Percentiles rank a stretch among this genome's conserved stretches.
Evolutionary conservation across 1,140 invertebrate genomes (phyloP).

Genomic region (Palaemon carinicauda): DNA sequence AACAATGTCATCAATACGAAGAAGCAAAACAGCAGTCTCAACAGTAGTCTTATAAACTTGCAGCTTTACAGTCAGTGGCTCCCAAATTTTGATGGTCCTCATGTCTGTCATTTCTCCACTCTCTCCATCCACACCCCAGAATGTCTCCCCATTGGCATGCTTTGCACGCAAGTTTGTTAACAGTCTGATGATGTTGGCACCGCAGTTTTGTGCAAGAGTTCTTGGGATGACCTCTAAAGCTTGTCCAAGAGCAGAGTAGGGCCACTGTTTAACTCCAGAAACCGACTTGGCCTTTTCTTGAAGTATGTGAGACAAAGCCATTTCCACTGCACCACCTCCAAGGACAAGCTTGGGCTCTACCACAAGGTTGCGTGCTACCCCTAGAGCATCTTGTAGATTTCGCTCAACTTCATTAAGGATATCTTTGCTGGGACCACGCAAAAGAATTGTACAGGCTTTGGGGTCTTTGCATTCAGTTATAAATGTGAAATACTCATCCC

Average conservation of each 20-base stretch:
- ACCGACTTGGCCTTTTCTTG: slow-evolving; percentile 77
- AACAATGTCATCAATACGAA: slow-evolving; percentile 99
- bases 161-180: slow-evolving; percentile 90
- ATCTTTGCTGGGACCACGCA: slow-evolving; percentile 97
- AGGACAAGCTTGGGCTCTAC: slow-evolving; percentile 80
- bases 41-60: slow-evolving; percentile 97
- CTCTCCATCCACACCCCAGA: slow-evolving; percentile 95
- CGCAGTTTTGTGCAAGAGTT: slow-evolving; percentile 98
- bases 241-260: slow-evolving; percentile 91
- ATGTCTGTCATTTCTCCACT: slow-evolving; percentile 93
- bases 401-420: slow-evolving; percentile 97
- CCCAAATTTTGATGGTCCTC: slow-evolving; percentile 90
- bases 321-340: slow-evolving; percentile 67
- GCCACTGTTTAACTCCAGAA: slow-evolving; percentile 80
- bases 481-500: slow-evolving; percentile 95
- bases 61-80: slow-evolving; percentile 94
- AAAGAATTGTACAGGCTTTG: slow-evolving; percentile 95
- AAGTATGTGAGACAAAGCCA: slow-evolving; percentile 66
- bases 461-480: slow-evolving; percentile 95
- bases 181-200: slow-evolving; percentile 93
- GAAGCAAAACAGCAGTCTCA: slow-evolving; percentile 93
- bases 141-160: slow-evolving; percentile 73
- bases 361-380: slow-evolving; percentile 94
- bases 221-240: slow-evolving; percentile 97
- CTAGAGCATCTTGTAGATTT: slow-evolving; percentile 97